A percentile compares a stretch with the other conserved stretches of the same genome.
phyloP scores from a whole-genome alignment of 2,113 vertebrate species.

The Crotalus helleri region DNA sequence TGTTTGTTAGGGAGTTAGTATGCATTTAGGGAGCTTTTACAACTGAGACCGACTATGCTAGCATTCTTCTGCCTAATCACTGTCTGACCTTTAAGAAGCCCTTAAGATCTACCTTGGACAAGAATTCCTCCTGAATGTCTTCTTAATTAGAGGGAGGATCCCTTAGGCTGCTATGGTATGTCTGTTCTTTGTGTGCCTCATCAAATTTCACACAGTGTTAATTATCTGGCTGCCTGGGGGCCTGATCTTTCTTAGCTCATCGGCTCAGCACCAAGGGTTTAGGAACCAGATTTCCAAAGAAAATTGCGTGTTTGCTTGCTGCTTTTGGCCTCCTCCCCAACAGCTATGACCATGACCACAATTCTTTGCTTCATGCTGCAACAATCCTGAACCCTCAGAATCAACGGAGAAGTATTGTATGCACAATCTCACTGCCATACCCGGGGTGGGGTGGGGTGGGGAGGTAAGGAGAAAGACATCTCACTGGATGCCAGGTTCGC shows the following conservation, averaged over 20 bases:
- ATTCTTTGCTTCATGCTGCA: not conserved
- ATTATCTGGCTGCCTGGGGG: not conserved
- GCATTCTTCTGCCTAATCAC: slow-evolving; percentile 5
- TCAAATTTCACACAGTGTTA: slow-evolving; percentile 4
- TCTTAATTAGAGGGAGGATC: slow-evolving; percentile 22
- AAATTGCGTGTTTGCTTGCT: not conserved
- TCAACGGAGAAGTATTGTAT: slow-evolving; percentile 8
- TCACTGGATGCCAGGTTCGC: slow-evolving; percentile 44
- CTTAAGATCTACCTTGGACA: slow-evolving; percentile 20
- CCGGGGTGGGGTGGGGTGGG: not conserved
- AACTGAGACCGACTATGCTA: not conserved
- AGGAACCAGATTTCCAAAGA: slow-evolving; percentile 35
- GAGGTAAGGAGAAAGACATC: slow-evolving; percentile 52
- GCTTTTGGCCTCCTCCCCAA: not conserved
- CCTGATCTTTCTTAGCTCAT: slow-evolving; percentile 1
- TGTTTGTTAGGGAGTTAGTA: not conserved
- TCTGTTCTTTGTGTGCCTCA: not conserved
- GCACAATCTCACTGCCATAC: slow-evolving; percentile 16
- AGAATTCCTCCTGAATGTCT: not conserved
- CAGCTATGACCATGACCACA: not conserved
- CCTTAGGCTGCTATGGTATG: not conserved
- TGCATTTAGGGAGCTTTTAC: not conserved
- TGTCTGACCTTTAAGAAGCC: not conserved
- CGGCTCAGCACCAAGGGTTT: not conserved
- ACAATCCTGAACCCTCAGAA: slow-evolving; percentile 23